phyloP scores from a whole-genome alignment of 2,888 invertebrate genomes.

The Thelaira solivaga region DNA sequence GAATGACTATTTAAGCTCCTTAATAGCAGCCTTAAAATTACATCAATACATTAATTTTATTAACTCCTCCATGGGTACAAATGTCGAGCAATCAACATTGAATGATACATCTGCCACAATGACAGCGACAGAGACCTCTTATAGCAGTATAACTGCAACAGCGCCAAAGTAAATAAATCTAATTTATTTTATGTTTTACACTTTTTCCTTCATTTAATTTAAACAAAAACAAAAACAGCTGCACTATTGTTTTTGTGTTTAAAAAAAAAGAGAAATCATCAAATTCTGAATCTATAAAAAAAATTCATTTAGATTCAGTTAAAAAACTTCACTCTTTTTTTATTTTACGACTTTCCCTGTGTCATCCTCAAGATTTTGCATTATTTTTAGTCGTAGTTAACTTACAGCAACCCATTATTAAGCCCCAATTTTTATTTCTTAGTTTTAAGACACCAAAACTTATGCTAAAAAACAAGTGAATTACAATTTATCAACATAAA shows the following conservation, averaged over 20 bases:
- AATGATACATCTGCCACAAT: constrained; percentile 34
- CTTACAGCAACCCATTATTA: neutral
- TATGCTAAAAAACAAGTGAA: constrained; percentile 1
- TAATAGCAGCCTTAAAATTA: constrained; percentile 78
- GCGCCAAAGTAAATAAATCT: constrained; percentile 31
- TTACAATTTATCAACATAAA: neutral
- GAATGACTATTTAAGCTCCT: constrained; percentile 78
- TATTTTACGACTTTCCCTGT: neutral
- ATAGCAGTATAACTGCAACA: neutral
- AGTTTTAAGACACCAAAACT: constrained; percentile 23
- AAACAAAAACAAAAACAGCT: neutral
- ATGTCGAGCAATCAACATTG: constrained; percentile 72
- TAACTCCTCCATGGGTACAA: constrained; percentile 76
- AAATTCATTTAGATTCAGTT: neutral
- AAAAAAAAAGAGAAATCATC: neutral
- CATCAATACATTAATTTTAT: constrained; percentile 78
- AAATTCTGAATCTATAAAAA: neutral
- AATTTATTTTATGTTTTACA: neutral
- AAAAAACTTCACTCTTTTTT: too few species aligned
- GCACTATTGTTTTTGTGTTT: neutral
- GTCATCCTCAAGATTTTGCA: neutral
- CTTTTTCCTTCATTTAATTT: constrained; percentile 4
- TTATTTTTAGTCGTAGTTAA: constrained; percentile 3
- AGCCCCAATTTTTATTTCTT: constrained; percentile 24
- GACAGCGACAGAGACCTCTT: neutral